Base-by-base conservation (phyloP, 1,140 invertebrate species). In the Papilio glaucus region DNA sequence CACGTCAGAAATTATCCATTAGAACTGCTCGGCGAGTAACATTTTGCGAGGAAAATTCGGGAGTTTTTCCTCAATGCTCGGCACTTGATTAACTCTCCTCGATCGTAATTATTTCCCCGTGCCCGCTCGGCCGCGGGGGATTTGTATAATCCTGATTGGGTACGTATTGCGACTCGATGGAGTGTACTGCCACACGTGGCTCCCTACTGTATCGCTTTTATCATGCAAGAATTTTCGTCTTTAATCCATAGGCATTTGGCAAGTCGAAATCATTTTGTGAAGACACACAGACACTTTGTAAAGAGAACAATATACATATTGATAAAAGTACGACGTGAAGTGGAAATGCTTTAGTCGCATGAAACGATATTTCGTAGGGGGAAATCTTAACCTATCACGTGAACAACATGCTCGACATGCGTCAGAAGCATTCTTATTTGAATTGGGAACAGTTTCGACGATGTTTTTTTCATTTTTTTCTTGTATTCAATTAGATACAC, bases 111-210 rank as follows among this genome's bases (percentile, higher is more conserved):
- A 90, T 90, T 88, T 86, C 80, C 83, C 80, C 82, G 77, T 74
- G 70, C 72, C 76, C 76, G 75, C 71, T 74, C 70, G 72, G 77
- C 81, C 84, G 81, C 82, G 78, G 77, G 86, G 87, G 87, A 87
- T 87, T 88, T 87, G 85, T 88, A 85, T 91, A 91, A 91, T 91
- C 89, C 89, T 86, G 86, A 91, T 90, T 91, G 88, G 89, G 84
- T 83, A 83, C 85, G 87, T 90, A 87, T 90, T 86, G 85, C 83
- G 80, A 85, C 73, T 81, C 87, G 86, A 87, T 88, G 86, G 85
- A 88, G 87, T 91, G 87, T 87, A 84, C 76, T 73, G 63, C 57
- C 80, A 81, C 86, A 90, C 89, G 88, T 90, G 87, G 60, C 72
- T 68, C 65, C 72, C 63, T 73, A 41, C 65, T 68, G 26, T 72